Base-by-base conservation (phyloP, 2,797 vertebrate genomes). In the Sebastes cheni region DNA sequence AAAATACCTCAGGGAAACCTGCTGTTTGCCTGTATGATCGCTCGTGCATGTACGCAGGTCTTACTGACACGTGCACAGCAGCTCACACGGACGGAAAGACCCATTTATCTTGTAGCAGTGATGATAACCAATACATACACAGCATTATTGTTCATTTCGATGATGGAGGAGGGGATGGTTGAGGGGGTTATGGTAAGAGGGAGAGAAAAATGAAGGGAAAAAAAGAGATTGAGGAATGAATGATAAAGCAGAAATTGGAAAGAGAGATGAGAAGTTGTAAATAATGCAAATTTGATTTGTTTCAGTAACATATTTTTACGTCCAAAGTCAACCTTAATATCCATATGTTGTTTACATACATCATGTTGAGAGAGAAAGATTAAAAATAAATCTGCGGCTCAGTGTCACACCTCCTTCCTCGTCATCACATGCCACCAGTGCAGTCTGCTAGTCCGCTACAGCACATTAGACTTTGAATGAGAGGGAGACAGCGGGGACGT, bases 1-100 rank as follows among this genome's bases (percentile, higher is more conserved):
- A 79, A 77, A 71, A 77, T 22, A 73, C 54, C 67, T 59, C 42
- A 3, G 75, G 66, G 42, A 67, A 72, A 74, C 77, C 79, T 62
- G 79, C 83, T 27, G 32, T 59, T 25, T 62, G 36, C 14, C 2
- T 64, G 39, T 14, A 9, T 29, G 34, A 16, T 23, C 55, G 52
- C 30, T 79, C 52, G 58, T 27, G 67, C 69, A 77, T 65, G 66
- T 18, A 3, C 25, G 34, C 50, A 75, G 60, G 66, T 77, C 42
- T 39, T 34, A 9, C 5, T 2, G 8, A 16, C 71, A 66, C 1
- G 3, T 36, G 22, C 27, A 25, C 4, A 50, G 6, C 3, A 11
- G 71, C 36, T 56, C 65, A 42, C 39, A 55, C n/a, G 13, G 10
- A 55, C 27, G 7, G 42, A 18, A 8, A 46, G 16, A 56, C 23